Evolutionary conservation across 2,797 vertebrate genomes (phyloP).

Genomic region (Onychomys arenicola): DNA sequence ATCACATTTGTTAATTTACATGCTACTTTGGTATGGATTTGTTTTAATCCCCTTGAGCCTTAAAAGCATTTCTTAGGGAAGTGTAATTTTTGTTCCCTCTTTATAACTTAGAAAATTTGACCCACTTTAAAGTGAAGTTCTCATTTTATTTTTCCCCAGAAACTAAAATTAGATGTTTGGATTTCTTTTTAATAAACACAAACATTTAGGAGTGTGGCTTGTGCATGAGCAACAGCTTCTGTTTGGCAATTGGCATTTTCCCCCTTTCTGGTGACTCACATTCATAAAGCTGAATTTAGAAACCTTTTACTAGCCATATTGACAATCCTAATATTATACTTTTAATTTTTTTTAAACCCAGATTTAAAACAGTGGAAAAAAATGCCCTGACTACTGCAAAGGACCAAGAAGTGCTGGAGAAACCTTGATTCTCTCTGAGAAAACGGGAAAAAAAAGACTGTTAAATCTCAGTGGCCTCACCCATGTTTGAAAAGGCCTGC

Average conservation of each 20-base stretch:
- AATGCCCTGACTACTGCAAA: slow-evolving; percentile 23
- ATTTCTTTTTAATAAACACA: slow-evolving; percentile 78
- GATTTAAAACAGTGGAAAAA: slow-evolving; percentile 51
- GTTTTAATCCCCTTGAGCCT: slow-evolving; percentile 43
- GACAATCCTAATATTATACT: slow-evolving; percentile 76
- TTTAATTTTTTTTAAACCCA: slow-evolving; percentile 67
- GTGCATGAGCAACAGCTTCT: slow-evolving; percentile 76
- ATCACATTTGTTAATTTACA: slow-evolving; percentile 32
- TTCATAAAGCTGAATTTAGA: slow-evolving; percentile 79
- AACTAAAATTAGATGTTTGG: slow-evolving; percentile 82
- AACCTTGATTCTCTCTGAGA: background rate
- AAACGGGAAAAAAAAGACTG: background rate
- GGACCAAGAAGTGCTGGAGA: slow-evolving; percentile 15
- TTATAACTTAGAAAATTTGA: slow-evolving; percentile 71
- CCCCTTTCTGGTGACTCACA: slow-evolving; percentile 71
- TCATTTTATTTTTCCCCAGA: slow-evolving; percentile 72
- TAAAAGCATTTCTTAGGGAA: slow-evolving; percentile 47
- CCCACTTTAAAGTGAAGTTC: slow-evolving; percentile 78
- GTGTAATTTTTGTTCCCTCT: background rate
- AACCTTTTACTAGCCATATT: slow-evolving; percentile 73
- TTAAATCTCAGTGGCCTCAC: background rate
- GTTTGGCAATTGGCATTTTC: slow-evolving; percentile 74
- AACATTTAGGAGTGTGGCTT: slow-evolving; percentile 74
- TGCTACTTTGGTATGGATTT: background rate
- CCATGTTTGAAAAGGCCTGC: background rate